Conservation (phyloP, 2,888 invertebrate genomes). For the Trichogramma dendrolimi region DNA sequence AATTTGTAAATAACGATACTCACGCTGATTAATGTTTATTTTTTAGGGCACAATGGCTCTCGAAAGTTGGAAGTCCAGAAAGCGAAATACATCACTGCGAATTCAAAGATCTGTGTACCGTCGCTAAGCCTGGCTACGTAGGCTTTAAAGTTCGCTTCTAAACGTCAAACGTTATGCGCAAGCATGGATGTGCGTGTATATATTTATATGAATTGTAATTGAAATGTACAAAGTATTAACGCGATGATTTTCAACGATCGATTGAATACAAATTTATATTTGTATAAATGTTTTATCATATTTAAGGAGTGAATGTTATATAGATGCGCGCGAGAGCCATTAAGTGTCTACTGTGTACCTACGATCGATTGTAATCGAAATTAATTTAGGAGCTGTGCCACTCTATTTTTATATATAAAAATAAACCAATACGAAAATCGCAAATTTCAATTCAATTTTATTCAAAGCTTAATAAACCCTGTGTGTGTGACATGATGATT, state of each 20-base stretch:
- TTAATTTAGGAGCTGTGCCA: conserved; percentile 15
- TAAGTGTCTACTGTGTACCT: neutral
- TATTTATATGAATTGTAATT: too few relatives aligned
- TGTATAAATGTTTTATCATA: too few relatives aligned
- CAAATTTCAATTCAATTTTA: neutral
- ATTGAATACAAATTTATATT: too few relatives aligned
- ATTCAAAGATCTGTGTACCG: conserved; percentile 74
- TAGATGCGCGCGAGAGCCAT: too few relatives aligned
- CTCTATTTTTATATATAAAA: conserved; percentile 21
- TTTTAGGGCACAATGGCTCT: conserved; percentile 76
- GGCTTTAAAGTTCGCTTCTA: conserved; percentile 81
- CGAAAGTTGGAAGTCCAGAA: conserved; percentile 77
- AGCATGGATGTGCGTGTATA: too few relatives aligned
- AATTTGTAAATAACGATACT: too few relatives aligned
- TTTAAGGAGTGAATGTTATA: too few relatives aligned
- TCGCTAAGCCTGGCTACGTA: conserved; percentile 64
- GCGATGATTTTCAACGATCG: too few relatives aligned
- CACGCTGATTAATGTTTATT: neutral
- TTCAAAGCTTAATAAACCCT: too few relatives aligned
- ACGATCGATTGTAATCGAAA: conserved; percentile 10
- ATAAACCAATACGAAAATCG: conserved; percentile 20
- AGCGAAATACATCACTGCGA: conserved; percentile 80
- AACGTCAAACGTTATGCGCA: neutral
- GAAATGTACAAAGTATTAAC: too few relatives aligned
- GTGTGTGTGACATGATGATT: too few relatives aligned